Base-by-base conservation (phyloP, 2,797 vertebrate species). In the Adrianichthys oophorus region DNA sequence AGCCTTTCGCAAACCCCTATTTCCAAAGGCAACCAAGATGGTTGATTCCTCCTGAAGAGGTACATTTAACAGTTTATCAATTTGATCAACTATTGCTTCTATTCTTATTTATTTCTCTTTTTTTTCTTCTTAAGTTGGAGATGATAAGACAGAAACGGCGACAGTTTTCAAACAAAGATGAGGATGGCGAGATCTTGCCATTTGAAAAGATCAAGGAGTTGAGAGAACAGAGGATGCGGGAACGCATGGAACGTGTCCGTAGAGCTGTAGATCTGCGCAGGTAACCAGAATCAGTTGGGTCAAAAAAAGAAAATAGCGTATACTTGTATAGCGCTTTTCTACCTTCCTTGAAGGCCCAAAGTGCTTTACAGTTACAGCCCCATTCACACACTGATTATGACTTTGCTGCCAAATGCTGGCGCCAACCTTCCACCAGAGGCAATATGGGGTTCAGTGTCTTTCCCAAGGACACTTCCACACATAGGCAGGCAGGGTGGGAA, bases 161-260 rank as follows among this genome's bases (percentile, higher is more conserved):
- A 58, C 84, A 92, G 74, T 92, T 95, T 65, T 68, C 76, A 52
- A 90, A 92, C 66, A 95, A 94, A 78, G 92, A 87, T 45, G 92
- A 90, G 56, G 91, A 91, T 55, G 92, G 92, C 40, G 94, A 95
- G 79, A 96, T 98, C 78, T 83, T 99, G 62, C 95, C 98, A 55
- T 99, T 98, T 89, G 95, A 98, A 84, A 96, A 98, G 87, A 97
- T 99, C 91, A 99, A 98, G 87, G 95, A 98, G 72, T 96, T 98
- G 92, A 99, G 98, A 85, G 95, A 98, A 67, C 96, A 97, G 72
- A 92, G 93, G 52, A 90, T 94, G 88, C 92, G 93, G 52, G 96
- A 98, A 75, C 93, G 96, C 59, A 90, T 96, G 82, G 96, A 98
- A 71, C 93, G 95, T 37, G 90, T 92, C 59, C 95, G 93, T 23